Conservation (phyloP, 1,140 invertebrate species). For the Aphelenchoides avenae region DNA sequence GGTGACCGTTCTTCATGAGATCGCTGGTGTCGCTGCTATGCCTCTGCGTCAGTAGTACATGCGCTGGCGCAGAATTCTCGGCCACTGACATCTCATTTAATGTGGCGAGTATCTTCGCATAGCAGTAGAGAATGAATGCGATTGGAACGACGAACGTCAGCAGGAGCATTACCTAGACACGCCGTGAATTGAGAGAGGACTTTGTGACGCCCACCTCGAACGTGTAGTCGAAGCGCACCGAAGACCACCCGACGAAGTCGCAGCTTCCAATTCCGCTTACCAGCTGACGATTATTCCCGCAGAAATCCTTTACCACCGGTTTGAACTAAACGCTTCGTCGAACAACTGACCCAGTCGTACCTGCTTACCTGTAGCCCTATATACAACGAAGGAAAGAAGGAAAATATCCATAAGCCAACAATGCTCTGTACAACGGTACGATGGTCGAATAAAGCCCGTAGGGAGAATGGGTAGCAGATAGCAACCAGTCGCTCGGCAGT, state of each 20-base stretch:
- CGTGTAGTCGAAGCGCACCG: conserved; percentile 27
- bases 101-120: conserved; percentile 50
- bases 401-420: conserved; percentile 44
- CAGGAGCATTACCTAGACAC: conserved; percentile 40
- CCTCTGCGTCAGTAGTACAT: conserved; percentile 29
- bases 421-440: conserved; percentile 27
- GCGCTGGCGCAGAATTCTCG: conserved; percentile 29
- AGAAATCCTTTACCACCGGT: conserved; percentile 49
- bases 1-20: background rate
- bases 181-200: background rate
- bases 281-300: conserved; percentile 41
- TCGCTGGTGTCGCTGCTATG: conserved; percentile 5
- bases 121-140: conserved; percentile 52
- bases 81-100: conserved; percentile 42
- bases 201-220: conserved; percentile 31
- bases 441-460: conserved; percentile 16
- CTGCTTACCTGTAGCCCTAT: conserved; percentile 48
- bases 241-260: conserved; percentile 43
- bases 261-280: conserved; percentile 36
- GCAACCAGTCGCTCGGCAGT: conserved; percentile 52
- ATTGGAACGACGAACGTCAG: conserved; percentile 54
- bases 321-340: conserved; percentile 45
- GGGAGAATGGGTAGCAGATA: conserved; percentile 55
- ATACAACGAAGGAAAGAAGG: conserved; percentile 53
- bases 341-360: conserved; percentile 3